These are phyloP conservation scores for Brachyistius frenatus DNA, from an alignment of 2,113 vertebrate species.

Conservation along the genomic window DNA sequence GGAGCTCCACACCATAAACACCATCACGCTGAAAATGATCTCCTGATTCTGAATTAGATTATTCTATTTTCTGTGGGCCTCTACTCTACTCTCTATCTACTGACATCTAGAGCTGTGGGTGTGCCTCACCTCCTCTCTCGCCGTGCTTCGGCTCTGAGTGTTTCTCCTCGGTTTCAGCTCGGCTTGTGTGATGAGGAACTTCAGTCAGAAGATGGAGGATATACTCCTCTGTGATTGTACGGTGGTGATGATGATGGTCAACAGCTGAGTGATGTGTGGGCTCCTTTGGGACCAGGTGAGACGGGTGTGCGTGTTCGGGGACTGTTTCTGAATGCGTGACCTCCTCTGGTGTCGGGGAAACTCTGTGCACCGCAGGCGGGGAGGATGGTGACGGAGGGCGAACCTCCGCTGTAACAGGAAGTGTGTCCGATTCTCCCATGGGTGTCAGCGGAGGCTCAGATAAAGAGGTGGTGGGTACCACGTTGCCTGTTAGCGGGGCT, in stretches of 20 bases:
- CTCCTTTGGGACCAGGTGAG: slow-evolving; percentile 36
- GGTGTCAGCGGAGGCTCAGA: slow-evolving; percentile 42
- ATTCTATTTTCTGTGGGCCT: slow-evolving; percentile 40
- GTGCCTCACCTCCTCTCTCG: slow-evolving; percentile 68
- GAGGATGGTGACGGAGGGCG: slow-evolving; percentile 44
- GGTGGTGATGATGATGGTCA: slow-evolving; percentile 38
- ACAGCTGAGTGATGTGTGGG: slow-evolving; percentile 20
- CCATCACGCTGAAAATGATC: slow-evolving; percentile 37
- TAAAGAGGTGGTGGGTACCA: slow-evolving; percentile 37
- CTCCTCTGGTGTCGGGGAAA: slow-evolving; percentile 35
- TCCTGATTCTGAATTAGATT: slow-evolving; percentile 43
- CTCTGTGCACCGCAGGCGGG: slow-evolving; percentile 31
- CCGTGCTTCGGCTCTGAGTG: slow-evolving; percentile 33
- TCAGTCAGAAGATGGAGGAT: slow-evolving; percentile 1
- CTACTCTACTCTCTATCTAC: slow-evolving; percentile 28
- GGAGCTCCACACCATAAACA: slow-evolving; percentile 31
- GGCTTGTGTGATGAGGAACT: slow-evolving; percentile 17
- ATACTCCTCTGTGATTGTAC: slow-evolving; percentile 28
- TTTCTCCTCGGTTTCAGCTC: slow-evolving; percentile 24
- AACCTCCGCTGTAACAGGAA: slow-evolving; percentile 53
- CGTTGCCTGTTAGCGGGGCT: slow-evolving; percentile 13
- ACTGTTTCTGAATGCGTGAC: slow-evolving; percentile 40
- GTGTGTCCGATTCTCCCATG: slow-evolving; percentile 55
- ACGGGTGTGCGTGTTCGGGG: slow-evolving; percentile 41
- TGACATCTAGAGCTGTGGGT: slow-evolving; percentile 34